Percentiles rank a stretch among this genome's conserved stretches.
Conservation (phyloP, 2,888 invertebrate genomes). For the Mythimna albipuncta region DNA sequence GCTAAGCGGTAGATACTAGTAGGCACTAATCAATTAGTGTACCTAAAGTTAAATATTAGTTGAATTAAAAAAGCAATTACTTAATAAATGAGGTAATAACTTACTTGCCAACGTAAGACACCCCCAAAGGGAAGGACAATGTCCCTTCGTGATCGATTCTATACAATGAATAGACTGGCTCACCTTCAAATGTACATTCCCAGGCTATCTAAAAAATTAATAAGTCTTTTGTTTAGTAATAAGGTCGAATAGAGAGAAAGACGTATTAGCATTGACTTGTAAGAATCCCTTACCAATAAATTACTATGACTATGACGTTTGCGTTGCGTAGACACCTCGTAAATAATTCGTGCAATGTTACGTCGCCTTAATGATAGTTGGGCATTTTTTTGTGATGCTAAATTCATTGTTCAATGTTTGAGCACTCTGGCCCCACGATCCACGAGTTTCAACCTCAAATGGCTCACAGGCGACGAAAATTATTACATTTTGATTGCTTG, state of each 20-base stretch:
- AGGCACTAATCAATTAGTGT: conserved; percentile 1
- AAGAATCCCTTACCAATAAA: too few relatives aligned
- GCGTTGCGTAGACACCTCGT: neutral
- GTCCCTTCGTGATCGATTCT: conserved; percentile 52
- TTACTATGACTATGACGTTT: neutral
- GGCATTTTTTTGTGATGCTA: too few relatives aligned
- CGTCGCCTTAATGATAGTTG: too few relatives aligned
- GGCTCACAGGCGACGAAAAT: too few relatives aligned
- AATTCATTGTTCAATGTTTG: too few relatives aligned
- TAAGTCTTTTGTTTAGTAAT: neutral
- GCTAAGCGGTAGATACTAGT: neutral
- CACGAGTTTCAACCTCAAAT: too few relatives aligned
- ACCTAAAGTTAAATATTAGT: neutral
- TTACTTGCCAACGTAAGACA: conserved; percentile 71
- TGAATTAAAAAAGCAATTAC: conserved; percentile 32
- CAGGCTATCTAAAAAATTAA: conserved; percentile 68
- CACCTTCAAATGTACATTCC: conserved; percentile 64
- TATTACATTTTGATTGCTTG: too few relatives aligned
- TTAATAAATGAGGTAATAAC: conserved; percentile 47
- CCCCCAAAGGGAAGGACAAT: conserved; percentile 67
- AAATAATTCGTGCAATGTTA: neutral
- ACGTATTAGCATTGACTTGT: too few relatives aligned
- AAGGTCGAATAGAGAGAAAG: neutral
- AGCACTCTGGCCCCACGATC: too few relatives aligned
- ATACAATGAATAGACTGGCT: conserved; percentile 63